Evolutionary conservation across 2,797 vertebrate species (phyloP).

Genomic region (Poeciliopsis gracilis): DNA sequence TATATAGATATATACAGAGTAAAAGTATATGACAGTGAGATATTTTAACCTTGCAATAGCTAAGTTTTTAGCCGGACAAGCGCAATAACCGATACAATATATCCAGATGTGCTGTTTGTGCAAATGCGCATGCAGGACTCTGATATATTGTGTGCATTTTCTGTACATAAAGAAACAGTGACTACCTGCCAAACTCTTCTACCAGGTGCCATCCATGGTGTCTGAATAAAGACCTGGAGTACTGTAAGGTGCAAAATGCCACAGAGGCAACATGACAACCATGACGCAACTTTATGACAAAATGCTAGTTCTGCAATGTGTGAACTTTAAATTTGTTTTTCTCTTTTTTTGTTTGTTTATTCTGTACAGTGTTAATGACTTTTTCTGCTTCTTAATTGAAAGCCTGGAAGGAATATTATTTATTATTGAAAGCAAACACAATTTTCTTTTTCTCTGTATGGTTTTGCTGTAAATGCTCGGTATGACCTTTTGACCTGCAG

Average conservation of each 20-base stretch:
- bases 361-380: conserved; percentile 74
- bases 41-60: conserved; percentile 76
- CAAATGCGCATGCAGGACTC: conserved; percentile 43
- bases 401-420: conserved; percentile 59
- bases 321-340: conserved; percentile 23
- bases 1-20: conserved; percentile 23
- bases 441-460: conserved; percentile 52
- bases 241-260: conserved; percentile 60
- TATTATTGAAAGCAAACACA: conserved; percentile 51
- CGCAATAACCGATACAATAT: conserved; percentile 68
- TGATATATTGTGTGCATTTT: conserved; percentile 44
- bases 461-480: conserved; percentile 72
- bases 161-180: conserved; percentile 57
- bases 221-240: conserved; percentile 55
- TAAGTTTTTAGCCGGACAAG: conserved; percentile 64
- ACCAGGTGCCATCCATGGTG: conserved; percentile 58
- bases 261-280: conserved; percentile 47
- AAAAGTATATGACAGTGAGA: conserved; percentile 55
- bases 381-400: conserved; percentile 65
- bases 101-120: conserved; percentile 43
- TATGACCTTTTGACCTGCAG: conserved; percentile 65
- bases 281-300: conserved; percentile 51
- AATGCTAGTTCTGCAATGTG: conserved; percentile 50
- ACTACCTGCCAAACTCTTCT: conserved; percentile 63
- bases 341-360: conserved; percentile 2